Percentiles rank a stretch among this genome's conserved stretches.
Evolutionary conservation across 1,140 invertebrate species (phyloP).

Genomic region (Ditylenchus dipsaci): DNA sequence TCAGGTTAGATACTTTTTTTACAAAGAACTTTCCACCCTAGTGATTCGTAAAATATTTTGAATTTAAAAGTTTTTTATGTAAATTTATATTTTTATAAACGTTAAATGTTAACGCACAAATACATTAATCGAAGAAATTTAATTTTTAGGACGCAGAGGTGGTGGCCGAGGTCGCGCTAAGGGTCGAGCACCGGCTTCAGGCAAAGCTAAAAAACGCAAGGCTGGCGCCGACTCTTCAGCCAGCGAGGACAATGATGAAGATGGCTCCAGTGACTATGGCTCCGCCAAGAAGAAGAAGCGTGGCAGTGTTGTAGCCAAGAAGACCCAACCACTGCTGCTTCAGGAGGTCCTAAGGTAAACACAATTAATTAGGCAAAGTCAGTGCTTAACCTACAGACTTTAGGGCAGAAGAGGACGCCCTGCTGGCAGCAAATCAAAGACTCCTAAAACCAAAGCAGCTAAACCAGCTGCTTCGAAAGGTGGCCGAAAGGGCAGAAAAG

Average conservation of each 20-base stretch:
- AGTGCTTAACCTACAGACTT: too few relatives aligned
- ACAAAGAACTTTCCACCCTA: too few relatives aligned
- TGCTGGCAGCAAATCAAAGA: constrained; percentile 5
- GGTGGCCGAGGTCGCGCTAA: constrained; percentile 23
- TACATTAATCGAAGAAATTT: too few relatives aligned
- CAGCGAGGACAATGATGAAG: constrained; percentile 31
- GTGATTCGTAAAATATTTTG: too few relatives aligned
- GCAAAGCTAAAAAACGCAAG: constrained; percentile 17
- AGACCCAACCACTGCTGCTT: not conserved
- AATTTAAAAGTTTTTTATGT: not conserved
- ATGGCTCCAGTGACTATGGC: constrained; percentile 18
- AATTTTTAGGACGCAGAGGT: constrained; percentile 1
- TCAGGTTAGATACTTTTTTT: not conserved
- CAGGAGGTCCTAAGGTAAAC: not conserved
- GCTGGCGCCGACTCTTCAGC: constrained; percentile 20
- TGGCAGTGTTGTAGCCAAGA: not conserved
- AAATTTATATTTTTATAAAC: not conserved
- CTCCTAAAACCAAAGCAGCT: constrained; percentile 2
- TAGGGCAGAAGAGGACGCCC: constrained; percentile 4
- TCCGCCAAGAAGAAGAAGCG: constrained; percentile 14
- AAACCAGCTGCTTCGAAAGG: not conserved
- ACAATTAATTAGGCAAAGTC: too few relatives aligned
- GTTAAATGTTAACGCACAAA: too few relatives aligned
- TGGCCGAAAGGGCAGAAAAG: not conserved
- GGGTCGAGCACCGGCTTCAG: not conserved